Base-by-base conservation (phyloP, 2,888 invertebrate genomes). In the Ptychoptera contaminata region DNA sequence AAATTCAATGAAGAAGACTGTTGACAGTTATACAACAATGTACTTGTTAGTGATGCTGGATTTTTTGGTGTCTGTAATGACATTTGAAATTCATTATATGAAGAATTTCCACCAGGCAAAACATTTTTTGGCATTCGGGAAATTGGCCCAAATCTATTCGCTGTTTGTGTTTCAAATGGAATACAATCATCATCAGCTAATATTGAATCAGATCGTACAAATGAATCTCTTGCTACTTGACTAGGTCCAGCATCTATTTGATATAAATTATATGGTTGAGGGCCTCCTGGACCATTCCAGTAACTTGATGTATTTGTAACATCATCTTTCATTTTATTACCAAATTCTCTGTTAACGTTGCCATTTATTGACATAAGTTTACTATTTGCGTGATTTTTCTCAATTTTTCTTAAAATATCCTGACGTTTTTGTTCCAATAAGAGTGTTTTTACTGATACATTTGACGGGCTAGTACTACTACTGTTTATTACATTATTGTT, bases 91-190 rank as follows among this genome's bases (percentile, higher is more conserved):
- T 23, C 23, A 23, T 23, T 23, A 23, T 23, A 23, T 3, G 23
- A 3, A 5, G 23, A 23, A 23, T 23, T 23, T 23, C 23, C 23
- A 23, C 23, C 23, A 23, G 23, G 7, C 7, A 23, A 23, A 5
- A 23, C 23, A 11, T 32, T 32, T 11, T 45, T 49, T 40, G 46
- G 16, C 53, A 63, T 63, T n/a, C 65, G 62, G 43, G 79, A 79
- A 51, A 81, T 82, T 8, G 82, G 79, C 10, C 80, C 80, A 55
- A 73, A 80, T 58, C 76, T 78, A 53, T 73, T 78, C 30, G 73
- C 72, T 14, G 60, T 54, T 31, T 76, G 73, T 37, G 72, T 67
- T 54, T 77, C 78, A 58, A 77, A 79, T 15, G 79, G 77, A 44
- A 76, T 70, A 55, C 73, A 71, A 50, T 75, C 75, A 54, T 78